phyloP scores from a whole-genome alignment of 2,888 invertebrate species.

The Scaptomyza caliginosa region DNA sequence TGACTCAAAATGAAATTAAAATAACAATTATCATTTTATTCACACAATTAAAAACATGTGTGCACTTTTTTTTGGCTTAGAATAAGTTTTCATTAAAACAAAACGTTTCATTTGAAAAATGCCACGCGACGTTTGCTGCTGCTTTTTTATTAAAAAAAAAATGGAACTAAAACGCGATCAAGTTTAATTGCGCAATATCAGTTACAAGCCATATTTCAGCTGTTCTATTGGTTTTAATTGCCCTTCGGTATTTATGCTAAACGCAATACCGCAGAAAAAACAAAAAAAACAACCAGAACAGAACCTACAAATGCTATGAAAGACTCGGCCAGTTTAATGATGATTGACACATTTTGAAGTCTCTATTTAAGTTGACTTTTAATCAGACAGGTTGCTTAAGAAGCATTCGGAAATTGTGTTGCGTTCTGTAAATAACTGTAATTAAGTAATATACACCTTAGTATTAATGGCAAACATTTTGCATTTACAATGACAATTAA shows the following conservation, averaged over 20 bases:
- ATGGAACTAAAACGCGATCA: neutral
- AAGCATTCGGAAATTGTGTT: conserved; percentile 12
- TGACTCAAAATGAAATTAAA: neutral
- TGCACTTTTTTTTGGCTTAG: too few species aligned
- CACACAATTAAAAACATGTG: neutral
- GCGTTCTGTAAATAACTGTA: conserved; percentile 1
- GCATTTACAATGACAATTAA: conserved; percentile 5
- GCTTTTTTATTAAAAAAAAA: too few species aligned
- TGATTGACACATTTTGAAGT: neutral
- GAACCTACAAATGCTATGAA: too few species aligned
- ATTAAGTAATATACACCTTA: conserved; percentile 10
- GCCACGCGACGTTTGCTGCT: conserved; percentile 35
- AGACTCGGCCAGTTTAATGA: neutral
- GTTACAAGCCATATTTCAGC: conserved; percentile 19
- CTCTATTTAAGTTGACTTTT: neutral
- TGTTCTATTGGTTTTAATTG: conserved; percentile 42
- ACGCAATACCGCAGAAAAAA: conserved; percentile 25
- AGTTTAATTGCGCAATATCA: conserved; percentile 1
- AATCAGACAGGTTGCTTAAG: neutral
- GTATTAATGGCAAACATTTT: conserved; percentile 9
- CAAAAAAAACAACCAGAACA: conserved; percentile 1
- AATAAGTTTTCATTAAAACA: too few species aligned
- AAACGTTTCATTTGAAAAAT: conserved; percentile 27
- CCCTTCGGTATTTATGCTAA: conserved; percentile 25
- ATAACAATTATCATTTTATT: neutral